phyloP scores from a whole-genome alignment of 1,140 invertebrate species.

The Phymastichus coffea region DNA sequence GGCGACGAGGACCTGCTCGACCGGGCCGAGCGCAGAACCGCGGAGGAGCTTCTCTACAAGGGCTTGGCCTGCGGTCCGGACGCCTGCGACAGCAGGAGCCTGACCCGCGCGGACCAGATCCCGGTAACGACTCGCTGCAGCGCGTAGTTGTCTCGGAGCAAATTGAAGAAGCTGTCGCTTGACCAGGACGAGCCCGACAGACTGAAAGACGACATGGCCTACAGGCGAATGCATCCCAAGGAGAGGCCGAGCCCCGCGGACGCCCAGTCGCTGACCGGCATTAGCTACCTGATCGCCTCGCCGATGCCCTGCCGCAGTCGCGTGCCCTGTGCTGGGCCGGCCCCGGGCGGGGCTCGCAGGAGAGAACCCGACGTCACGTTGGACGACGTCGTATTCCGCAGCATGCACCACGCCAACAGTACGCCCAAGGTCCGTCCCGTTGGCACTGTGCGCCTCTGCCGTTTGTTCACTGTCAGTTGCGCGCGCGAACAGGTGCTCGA shows the following conservation, averaged over 20 bases:
- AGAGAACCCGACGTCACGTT: slow-evolving; percentile 75
- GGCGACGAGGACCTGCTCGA: slow-evolving; percentile 81
- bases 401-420: slow-evolving; percentile 74
- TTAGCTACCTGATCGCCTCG: slow-evolving; percentile 73
- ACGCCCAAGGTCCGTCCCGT: slow-evolving; percentile 58
- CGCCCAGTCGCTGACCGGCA: slow-evolving; percentile 62
- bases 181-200: slow-evolving; percentile 56
- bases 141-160: neutral
- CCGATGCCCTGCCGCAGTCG: slow-evolving; percentile 57
- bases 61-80: slow-evolving; percentile 16
- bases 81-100: neutral
- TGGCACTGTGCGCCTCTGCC: too few relatives aligned
- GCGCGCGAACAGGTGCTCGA: slow-evolving; percentile 64
- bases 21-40: slow-evolving; percentile 72
- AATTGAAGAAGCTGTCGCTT: neutral
- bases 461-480: too few relatives aligned
- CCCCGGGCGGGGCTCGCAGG: slow-evolving; percentile 5
- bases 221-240: slow-evolving; percentile 67
- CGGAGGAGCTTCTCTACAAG: slow-evolving; percentile 48
- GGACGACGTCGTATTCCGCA: slow-evolving; percentile 83
- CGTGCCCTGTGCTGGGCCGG: slow-evolving; percentile 6
- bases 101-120: neutral
- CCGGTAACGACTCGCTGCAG: neutral
- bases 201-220: slow-evolving; percentile 78
- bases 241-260: slow-evolving; percentile 57